Evolutionary conservation across 2,888 invertebrate species (phyloP).

Genomic region (Enchytraeus crypticus): DNA sequence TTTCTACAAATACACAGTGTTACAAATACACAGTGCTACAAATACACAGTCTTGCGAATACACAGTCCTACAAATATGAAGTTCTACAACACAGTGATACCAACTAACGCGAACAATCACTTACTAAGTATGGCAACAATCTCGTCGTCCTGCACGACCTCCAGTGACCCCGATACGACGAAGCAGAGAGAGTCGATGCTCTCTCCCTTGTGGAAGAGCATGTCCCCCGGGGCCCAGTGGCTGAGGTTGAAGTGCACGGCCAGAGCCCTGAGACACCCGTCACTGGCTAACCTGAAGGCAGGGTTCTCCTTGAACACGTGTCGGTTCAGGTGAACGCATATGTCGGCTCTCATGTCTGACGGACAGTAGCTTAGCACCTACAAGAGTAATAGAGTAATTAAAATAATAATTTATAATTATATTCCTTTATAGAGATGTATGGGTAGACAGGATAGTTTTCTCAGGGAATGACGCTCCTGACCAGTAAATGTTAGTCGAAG

Average conservation of each 20-base stretch:
- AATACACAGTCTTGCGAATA: no score
- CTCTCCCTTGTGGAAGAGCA: slow-evolving; percentile 98
- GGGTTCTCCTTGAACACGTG: slow-evolving; percentile 66
- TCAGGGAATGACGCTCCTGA: no score
- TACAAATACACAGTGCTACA: no score
- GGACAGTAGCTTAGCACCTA: slow-evolving; percentile 99
- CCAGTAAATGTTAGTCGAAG: no score
- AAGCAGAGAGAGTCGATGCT: slow-evolving; percentile 97
- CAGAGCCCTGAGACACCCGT: slow-evolving; percentile 67
- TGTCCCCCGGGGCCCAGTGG: slow-evolving; percentile 88
- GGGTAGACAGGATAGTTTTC: no score
- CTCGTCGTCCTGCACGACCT: slow-evolving; percentile 98
- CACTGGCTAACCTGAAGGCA: slow-evolving; percentile 71
- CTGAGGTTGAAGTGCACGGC: slow-evolving; percentile 60
- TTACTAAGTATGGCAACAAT: slow-evolving; percentile 84
- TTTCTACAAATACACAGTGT: no score
- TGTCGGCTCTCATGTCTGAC: slow-evolving; percentile 99
- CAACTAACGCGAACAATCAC: no score
- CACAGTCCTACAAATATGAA: no score
- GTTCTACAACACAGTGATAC: no score
- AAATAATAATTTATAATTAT: no score
- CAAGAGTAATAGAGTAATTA: no score
- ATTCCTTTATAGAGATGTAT: no score
- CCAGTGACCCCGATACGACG: slow-evolving; percentile 94
- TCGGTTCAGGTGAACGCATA: slow-evolving; percentile 97